A percentile compares a stretch with the other conserved stretches of the same genome.
Conservation (phyloP, 2,888 invertebrate species). For the Drosophila affinis region DNA sequence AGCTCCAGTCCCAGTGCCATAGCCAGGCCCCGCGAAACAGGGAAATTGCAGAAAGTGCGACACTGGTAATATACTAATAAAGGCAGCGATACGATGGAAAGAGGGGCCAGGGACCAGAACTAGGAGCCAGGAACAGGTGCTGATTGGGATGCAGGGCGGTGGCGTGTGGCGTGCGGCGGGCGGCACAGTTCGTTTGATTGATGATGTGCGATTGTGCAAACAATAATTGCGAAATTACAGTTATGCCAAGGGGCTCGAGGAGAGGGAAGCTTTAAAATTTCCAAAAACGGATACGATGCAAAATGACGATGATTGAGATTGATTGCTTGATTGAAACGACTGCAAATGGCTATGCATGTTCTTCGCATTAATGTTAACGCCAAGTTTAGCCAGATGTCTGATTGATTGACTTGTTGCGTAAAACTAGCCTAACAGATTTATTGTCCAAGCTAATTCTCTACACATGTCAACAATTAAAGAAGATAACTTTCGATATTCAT, state of each 20-base stretch:
- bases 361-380: slow-evolving; percentile 3
- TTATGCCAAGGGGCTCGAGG: slow-evolving; percentile 30
- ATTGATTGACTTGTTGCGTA: background rate
- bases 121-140: slow-evolving; percentile 36
- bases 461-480: no score
- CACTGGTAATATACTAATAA: slow-evolving; percentile 21
- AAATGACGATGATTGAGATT: slow-evolving; percentile 38
- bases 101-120: background rate
- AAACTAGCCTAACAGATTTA: background rate
- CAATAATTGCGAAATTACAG: slow-evolving; percentile 46
- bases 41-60: slow-evolving; percentile 36
- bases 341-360: background rate
- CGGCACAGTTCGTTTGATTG: slow-evolving; percentile 40
- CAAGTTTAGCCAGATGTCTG: background rate
- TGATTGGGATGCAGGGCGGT: slow-evolving; percentile 24
- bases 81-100: slow-evolving; percentile 5
- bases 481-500: no score
- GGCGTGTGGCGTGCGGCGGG: background rate
- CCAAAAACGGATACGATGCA: slow-evolving; percentile 33
- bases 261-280: slow-evolving; percentile 28
- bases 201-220: slow-evolving; percentile 46
- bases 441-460: background rate
- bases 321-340: slow-evolving; percentile 30
- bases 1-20: no score
- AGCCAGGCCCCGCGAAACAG: background rate